These are phyloP conservation scores for Panagrolaimus sp. DNA, from an alignment of 1,140 invertebrate species.

Conservation along the genomic window DNA sequence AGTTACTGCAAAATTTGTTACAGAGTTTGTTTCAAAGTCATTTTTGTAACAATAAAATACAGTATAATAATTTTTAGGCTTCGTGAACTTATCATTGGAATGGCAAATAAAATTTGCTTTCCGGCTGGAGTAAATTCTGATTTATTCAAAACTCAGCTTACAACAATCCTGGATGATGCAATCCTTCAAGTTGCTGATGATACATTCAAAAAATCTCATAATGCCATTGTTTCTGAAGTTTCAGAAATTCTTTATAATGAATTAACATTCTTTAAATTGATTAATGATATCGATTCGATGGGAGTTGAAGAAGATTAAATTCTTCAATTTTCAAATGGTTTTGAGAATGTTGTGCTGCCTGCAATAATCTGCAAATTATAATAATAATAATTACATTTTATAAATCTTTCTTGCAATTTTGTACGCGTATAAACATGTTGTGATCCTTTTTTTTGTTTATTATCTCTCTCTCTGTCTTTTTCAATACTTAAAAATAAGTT, in stretches of 20 bases:
- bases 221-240: constrained; percentile 61
- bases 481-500: too few relatives aligned
- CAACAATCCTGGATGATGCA: constrained; percentile 26
- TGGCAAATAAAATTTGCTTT: constrained; percentile 14
- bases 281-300: constrained; percentile 56
- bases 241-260: constrained; percentile 63
- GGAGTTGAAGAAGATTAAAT: background rate
- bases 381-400: too few relatives aligned
- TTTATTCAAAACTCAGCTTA: constrained; percentile 20
- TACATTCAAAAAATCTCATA: constrained; percentile 59
- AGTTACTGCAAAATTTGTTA: constrained; percentile 7
- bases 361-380: too few relatives aligned
- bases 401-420: too few relatives aligned
- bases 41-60: background rate
- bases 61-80: constrained; percentile 15
- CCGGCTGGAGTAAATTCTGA: constrained; percentile 15
- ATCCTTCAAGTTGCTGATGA: constrained; percentile 18
- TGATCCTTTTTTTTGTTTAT: too few relatives aligned
- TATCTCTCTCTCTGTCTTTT: too few relatives aligned
- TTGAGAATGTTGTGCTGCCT: too few relatives aligned
- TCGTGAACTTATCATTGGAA: constrained; percentile 12
- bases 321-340: too few relatives aligned
- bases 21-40: background rate
- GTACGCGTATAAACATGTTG: too few relatives aligned
- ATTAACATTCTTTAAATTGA: constrained; percentile 61